Conservation (phyloP, 2,797 vertebrate genomes). For the Fistularia tabacaria region DNA sequence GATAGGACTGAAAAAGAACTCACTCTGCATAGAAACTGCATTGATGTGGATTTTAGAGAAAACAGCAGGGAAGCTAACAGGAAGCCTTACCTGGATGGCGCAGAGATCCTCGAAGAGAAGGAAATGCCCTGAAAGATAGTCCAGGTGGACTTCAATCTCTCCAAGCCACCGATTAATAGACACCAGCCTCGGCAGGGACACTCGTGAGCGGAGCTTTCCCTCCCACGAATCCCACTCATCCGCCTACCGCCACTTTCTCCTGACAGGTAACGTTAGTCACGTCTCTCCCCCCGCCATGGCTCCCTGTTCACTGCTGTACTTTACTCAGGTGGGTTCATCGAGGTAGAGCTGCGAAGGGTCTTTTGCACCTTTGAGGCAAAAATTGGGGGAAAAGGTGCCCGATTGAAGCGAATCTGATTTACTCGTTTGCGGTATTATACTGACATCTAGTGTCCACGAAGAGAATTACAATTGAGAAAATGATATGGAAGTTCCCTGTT, state of each 20-base stretch:
- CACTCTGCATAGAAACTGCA: no score
- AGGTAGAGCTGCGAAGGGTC: conserved; percentile 1
- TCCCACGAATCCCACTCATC: conserved; percentile 22
- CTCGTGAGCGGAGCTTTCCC: conserved; percentile 25
- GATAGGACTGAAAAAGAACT: no score
- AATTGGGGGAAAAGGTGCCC: conserved; percentile 18
- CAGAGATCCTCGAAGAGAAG: conserved; percentile 10
- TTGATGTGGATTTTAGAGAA: no score
- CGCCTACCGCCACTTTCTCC: neutral
- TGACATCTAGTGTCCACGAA: conserved; percentile 31
- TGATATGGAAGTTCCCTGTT: no score
- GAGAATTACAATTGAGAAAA: conserved; percentile 4
- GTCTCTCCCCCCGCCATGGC: no score
- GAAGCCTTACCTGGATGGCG: conserved; percentile 46
- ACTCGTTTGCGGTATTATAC: conserved; percentile 6
- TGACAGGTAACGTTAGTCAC: no score
- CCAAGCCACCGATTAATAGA: conserved; percentile 6
- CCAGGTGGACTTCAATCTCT: conserved; percentile 54
- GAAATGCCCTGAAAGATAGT: conserved; percentile 19
- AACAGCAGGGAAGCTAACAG: no score
- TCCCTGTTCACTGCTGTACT: neutral
- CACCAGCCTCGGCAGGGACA: neutral
- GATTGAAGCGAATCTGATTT: no score
- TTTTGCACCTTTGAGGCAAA: conserved; percentile 1
- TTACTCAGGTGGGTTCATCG: neutral